Base-by-base conservation (phyloP, 2,113 vertebrate species). In the Neotoma lepida region DNA sequence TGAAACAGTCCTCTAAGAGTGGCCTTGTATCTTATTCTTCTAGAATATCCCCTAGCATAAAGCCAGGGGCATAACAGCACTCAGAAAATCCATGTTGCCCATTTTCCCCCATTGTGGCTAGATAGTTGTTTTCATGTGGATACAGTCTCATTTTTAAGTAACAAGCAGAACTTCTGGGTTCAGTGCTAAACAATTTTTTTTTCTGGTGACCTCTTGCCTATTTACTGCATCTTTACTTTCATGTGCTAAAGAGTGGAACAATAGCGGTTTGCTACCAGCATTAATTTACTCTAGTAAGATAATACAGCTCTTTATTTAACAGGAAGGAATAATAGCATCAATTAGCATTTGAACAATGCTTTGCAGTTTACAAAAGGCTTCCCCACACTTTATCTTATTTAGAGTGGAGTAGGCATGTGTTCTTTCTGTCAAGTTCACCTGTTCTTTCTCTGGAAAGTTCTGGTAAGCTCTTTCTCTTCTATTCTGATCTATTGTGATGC, bases 331-430 rank as follows among this genome's bases (percentile, higher is more conserved):
- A 92, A 95, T 73, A 92, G 77, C 68, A 91, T 78, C 68, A 91
- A 95, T 92, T 95, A 95, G 93, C 93, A 94, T 89, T 88, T 85
- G 93, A 94, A 96, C 84, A 95, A 87, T 74, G 86, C 88, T 82
- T 54, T 88, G 18, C 20, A 66, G 49, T 88, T 94, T 68, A 93
- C 71, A 90, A 92, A 96, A 97, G 86, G 56, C 88, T 96, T 96
- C 90, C 71, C 39, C 9, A 51, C 33, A 64, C 61, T 95, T 95
- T 82, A 71, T 88, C 74, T 86, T 77, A 54, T 86, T 87, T 73
- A 89, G 15, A 93, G 71, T 41, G 14, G 88, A 74, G 63, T 35
- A 39, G 78, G 68, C 51, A 46, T 33, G 22, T 12, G 4, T 56
- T 66, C 26, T 66, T 20, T n/a, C 49, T 30, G 46, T 61, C 68